Evolutionary conservation across 2,888 invertebrate species (phyloP), one percentile per base, ranked within the genome.

Genomic region (Nomada fucata): DNA sequence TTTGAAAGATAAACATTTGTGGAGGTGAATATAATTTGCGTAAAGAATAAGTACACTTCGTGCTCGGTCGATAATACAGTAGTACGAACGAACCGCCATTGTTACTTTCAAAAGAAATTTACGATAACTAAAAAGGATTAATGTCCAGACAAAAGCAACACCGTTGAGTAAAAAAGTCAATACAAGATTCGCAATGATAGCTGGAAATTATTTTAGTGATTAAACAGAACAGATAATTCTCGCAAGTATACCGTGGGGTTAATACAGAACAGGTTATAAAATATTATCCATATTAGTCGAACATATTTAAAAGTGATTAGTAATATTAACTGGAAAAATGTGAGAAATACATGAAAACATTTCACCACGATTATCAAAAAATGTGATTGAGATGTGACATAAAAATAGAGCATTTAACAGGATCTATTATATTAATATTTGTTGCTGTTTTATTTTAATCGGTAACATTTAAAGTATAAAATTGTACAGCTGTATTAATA

Each of bases 11-110:
- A 5, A 7, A 4, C 7, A 26, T 53, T 9, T n/a, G n/a, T 20
- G 15, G n/a, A 15, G 5, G 57, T 36, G 23, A 20, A 13, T 15
- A 13, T n/a, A 5, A 52, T 18, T 53, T 26, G 13, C 4, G 23
- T 15, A 50, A 7, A 20, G 23, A 42, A 18, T 23, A 60, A 23
- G 20, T 42, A 11, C 13, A 26, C 5, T 60, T 5, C 15, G 26
- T 36, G 68, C 60, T 47, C 65, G 29, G 72, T 70, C 79, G 76
- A 60, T 79, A 83, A 84, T 61, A 55, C 71, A 83, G 83, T 55
- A 10, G 9, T 50, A 50, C 10, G 53, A 18, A 57, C 3, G 15
- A 36, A 57, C 36, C 53, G 42, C 53, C 59, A 76, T 76, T 68
- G 63, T 82, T 75, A 60, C 47, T 20, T n/a, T 63, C 26, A 11